A percentile compares a stretch with the other conserved stretches of the same genome.
phyloP scores from a whole-genome alignment of 2,797 vertebrate species.

The Leptodactylus fallax region DNA sequence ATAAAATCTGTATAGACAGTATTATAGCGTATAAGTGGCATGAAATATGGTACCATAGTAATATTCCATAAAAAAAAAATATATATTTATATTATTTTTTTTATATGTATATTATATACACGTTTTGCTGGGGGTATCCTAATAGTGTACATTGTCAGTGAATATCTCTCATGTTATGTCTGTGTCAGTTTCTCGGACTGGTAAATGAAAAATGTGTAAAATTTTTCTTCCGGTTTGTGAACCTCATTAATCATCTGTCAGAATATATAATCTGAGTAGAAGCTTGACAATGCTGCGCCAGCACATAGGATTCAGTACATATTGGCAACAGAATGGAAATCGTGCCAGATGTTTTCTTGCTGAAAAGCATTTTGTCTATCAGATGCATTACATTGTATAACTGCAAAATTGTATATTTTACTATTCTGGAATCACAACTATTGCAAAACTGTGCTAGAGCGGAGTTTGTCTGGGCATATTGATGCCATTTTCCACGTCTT shows the following conservation, averaged over 20 bases:
- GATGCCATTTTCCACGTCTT: background rate
- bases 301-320: background rate
- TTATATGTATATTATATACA: no score
- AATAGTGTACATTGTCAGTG: background rate
- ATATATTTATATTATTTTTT: no score
- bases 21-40: no score
- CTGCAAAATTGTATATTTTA: background rate
- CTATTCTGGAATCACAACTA: background rate
- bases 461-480: background rate
- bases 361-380: background rate
- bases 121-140: no score
- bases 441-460: background rate
- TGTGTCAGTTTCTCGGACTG: background rate
- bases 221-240: no score
- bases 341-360: slow-evolving; percentile 14
- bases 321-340: slow-evolving; percentile 12
- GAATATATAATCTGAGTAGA: background rate
- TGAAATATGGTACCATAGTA: no score
- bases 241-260: background rate
- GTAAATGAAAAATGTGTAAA: background rate
- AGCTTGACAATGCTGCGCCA: slow-evolving; percentile 12
- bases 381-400: background rate
- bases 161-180: background rate
- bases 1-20: no score
- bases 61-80: no score